A percentile compares a stretch with the other conserved stretches of the same genome.
These are phyloP conservation scores for Pseudolaguvia tuberculata DNA, from an alignment of 2,113 vertebrate species.

Conservation along the genomic window DNA sequence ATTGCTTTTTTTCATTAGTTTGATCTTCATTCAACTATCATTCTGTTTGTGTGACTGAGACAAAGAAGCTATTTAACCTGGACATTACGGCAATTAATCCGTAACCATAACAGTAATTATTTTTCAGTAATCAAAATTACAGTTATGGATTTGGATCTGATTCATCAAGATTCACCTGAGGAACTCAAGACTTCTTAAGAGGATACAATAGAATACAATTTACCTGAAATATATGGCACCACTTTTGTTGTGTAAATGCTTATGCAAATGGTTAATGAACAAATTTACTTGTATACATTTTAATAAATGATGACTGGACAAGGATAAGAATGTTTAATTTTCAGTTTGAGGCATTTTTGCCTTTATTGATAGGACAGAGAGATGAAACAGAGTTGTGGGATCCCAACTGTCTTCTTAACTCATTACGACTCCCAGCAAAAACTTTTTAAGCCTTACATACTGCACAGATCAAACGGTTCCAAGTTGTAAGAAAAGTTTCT, in stretches of 20 bases:
- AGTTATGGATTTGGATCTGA: too few relatives aligned
- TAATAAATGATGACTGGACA: slow-evolving; percentile 5
- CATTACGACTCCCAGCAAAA: too few relatives aligned
- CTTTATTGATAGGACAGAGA: too few relatives aligned
- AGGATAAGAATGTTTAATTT: not conserved
- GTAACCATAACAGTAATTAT: too few relatives aligned
- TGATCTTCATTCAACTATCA: not conserved
- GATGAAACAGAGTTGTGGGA: too few relatives aligned
- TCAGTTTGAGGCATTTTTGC: too few relatives aligned
- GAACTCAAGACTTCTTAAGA: not conserved
- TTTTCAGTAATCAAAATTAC: too few relatives aligned
- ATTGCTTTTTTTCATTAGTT: not conserved
- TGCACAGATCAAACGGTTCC: too few relatives aligned
- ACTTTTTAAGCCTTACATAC: too few relatives aligned
- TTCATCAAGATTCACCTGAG: not conserved
- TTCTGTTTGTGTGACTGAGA: not conserved
- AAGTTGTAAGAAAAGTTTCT: not conserved
- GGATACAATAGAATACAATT: too few relatives aligned
- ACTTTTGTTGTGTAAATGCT: not conserved
- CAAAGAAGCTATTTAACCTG: not conserved
- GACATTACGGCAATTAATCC: not conserved
- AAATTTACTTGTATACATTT: not conserved
- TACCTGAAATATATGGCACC: not conserved
- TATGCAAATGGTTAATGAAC: not conserved
- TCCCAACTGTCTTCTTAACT: too few relatives aligned